Evolutionary conservation across 1,140 invertebrate genomes (phyloP), one percentile per base, ranked within the genome.

Genomic region (Drosophila repleta): DNA sequence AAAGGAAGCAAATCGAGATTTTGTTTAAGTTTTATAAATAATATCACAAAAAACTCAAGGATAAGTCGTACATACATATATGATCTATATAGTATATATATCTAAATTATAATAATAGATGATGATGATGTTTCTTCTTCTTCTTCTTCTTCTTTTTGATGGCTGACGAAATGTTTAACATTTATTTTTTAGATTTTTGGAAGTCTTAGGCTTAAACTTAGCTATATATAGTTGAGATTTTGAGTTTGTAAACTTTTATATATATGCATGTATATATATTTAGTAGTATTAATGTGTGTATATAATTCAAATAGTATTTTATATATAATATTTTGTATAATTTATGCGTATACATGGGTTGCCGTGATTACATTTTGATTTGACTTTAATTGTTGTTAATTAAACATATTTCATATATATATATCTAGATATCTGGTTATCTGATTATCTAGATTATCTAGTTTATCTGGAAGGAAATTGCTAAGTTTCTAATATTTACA

Each of bases 21-120:
- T 35, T 11, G 2, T 35, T 11, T 63, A 29, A 29, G 29, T 64
- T 83, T 82, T 87, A 87, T 51, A 85, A 85, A 85, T 85, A 85
- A 85, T 85, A 85, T 85, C 82, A 85, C 82, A 85, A 87, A 82
- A 32, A 85, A 85, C 80, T 87, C 63, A 85, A 85, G 82, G 87
- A 87, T 64, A 85, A 85, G 78, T 85, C 78, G 82, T 85, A 85
- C 82, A 87, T 77, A 64, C 76, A 76, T 35, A 41, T 46, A 65
- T 63, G 69, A 57, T 58, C 18, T 37, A 15, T 53, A 52, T 71
- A 65, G 57, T 10, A 48, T 70, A 67, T 26, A 45, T 55, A 63
- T 63, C 55, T 53, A 60, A 74, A 52, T 73, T 63, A 20, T n/a
- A 20, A 37, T 49, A 46, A 45, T 17, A 37, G 35, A 11, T 55